Evolutionary conservation across 2,888 invertebrate genomes (phyloP), one percentile per base, ranked within the genome.

Genomic region (Dolomedes plantarius): DNA sequence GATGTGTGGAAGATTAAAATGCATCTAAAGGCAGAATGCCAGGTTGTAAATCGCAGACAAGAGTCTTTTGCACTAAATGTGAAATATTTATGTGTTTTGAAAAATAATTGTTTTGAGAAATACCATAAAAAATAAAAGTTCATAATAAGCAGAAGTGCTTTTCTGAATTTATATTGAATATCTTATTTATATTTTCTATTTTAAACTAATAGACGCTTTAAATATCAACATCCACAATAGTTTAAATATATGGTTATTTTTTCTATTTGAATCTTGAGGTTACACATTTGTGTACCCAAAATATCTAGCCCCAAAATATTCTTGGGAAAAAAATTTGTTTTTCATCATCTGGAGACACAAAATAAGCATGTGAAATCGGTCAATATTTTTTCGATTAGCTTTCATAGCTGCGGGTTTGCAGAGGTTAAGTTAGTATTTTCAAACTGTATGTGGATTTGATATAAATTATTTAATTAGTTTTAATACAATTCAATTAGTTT

Each of bases 51-150:
- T 27, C 16, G 6, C 64, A 29, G 28, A 29, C 27, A 1, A 27
- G 64, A 7, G 27, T 31, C 5, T 31, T 32, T 19, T 65, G 65
- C n/a, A 32, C 7, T 19, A 31, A 65, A 16, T 31, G 13, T 19
- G 19, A 65, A n/a, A 32, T 65, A 9, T 36, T 74, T 28, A 13
- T 32, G 16, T 36, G n/a, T 74, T 23, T 5, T 27, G 74, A 62
- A 64, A n/a, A n/a, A n/a, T n/a, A n/a, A n/a, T n/a, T n/a, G n/a
- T n/a, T n/a, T n/a, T n/a, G n/a, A n/a, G n/a, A 16, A 50, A 64
- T 62, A 36, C 39, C 7, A 64, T 62, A 36, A 2, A 39, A 1
- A 74, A 74, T 74, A 62, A 46, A 16, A 71, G 71, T 36, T 16
- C 28, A 19, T 6, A 16, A 23, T 1, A 39, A 19, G 16, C 2